Evolutionary conservation across 2,888 invertebrate species (phyloP).

Genomic region (Agonopterix subpropinquella): DNA sequence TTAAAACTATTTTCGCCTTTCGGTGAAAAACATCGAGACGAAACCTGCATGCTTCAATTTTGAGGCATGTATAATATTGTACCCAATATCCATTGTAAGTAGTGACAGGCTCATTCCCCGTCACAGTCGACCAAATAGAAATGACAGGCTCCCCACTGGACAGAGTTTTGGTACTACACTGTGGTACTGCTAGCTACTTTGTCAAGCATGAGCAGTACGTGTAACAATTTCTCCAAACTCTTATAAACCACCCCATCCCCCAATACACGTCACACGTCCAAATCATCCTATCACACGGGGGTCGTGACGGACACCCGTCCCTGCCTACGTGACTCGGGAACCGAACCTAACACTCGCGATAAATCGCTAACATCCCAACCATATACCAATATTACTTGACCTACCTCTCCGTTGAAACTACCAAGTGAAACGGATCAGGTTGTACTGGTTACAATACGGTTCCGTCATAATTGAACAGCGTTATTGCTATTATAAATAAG

Average conservation of each 20-base stretch:
- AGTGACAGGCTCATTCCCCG: no score
- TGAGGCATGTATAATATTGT: no score
- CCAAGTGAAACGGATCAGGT: slow-evolving; percentile 13
- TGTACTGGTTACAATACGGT: slow-evolving; percentile 35
- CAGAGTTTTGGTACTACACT: no score
- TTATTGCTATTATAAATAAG: slow-evolving; percentile 70
- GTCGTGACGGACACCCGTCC: slow-evolving; percentile 60
- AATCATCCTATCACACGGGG: slow-evolving; percentile 58
- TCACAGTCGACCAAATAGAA: no score
- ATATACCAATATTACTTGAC: slow-evolving; percentile 27
- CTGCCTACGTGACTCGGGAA: slow-evolving; percentile 58
- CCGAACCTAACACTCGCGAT: slow-evolving; percentile 53
- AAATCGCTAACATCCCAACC: slow-evolving; percentile 46
- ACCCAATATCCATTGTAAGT: no score
- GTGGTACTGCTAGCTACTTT: no score
- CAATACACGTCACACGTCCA: slow-evolving; percentile 53
- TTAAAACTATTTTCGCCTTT: no score
- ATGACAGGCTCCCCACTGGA: no score
- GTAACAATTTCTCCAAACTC: no score
- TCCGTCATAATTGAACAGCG: slow-evolving; percentile 66
- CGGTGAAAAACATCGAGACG: no score
- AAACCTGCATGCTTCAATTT: no score
- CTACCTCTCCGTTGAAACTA: slow-evolving; percentile 7
- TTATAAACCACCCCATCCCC: slow-evolving; percentile 5
- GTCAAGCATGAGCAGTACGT: no score